Conservation (phyloP, 2,888 invertebrate species). For the Rhyacophila evoluta region DNA sequence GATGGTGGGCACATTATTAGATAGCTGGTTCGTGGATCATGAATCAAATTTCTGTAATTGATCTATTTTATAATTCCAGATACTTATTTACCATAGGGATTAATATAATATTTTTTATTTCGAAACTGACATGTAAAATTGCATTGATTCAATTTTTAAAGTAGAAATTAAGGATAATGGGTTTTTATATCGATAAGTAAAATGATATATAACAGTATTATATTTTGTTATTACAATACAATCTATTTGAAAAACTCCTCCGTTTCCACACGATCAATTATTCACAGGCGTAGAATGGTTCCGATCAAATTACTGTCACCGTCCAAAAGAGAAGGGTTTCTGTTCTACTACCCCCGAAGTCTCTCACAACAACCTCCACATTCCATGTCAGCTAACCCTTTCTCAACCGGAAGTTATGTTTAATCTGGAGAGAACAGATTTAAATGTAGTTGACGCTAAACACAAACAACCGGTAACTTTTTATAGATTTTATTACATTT, state of each 20-base stretch:
- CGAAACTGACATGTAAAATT: too few species aligned
- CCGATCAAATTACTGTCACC: slow-evolving; percentile 51
- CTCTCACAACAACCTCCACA: slow-evolving; percentile 4
- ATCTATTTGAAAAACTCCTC: neutral
- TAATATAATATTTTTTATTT: too few species aligned
- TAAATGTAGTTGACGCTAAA: neutral
- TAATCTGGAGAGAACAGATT: slow-evolving; percentile 2
- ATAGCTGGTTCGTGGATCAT: too few species aligned
- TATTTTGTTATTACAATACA: neutral
- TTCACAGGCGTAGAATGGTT: slow-evolving; percentile 45
- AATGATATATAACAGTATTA: neutral
- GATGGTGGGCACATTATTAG: too few species aligned
- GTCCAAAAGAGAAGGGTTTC: slow-evolving; percentile 28
- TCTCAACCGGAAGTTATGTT: slow-evolving; percentile 22
- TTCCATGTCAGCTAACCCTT: slow-evolving; percentile 22
- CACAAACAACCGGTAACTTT: too few species aligned
- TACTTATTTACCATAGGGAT: too few species aligned
- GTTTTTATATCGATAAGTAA: too few species aligned
- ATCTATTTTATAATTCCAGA: too few species aligned
- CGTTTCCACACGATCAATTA: slow-evolving; percentile 15
- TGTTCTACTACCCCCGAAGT: neutral
- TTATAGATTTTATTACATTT: too few species aligned
- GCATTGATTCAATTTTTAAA: too few species aligned
- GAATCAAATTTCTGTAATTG: too few species aligned
- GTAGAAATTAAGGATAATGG: too few species aligned